Evolutionary conservation across 2,888 invertebrate species (phyloP), one percentile per base, ranked within the genome.

Genomic region (Spodoptera exigua): DNA sequence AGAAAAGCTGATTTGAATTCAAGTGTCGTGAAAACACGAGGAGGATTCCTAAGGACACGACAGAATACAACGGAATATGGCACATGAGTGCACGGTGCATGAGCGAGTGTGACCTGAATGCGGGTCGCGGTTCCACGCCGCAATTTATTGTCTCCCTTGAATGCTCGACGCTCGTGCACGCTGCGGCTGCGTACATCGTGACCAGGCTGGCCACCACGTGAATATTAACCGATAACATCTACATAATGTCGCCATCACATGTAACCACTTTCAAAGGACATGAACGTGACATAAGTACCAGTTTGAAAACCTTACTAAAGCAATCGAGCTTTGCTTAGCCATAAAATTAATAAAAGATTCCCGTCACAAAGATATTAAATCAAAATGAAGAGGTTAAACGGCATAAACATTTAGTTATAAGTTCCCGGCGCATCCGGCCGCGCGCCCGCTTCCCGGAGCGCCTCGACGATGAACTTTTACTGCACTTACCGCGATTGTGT

Each of bases 91-190:
- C 81, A 75, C 70, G 59, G 61, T 69, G 71, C 62, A 66, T 65
- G 57, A 61, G 64, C 60, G 61, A 49, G 55, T 78, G 70, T 72
- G 67, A 89, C 87, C 89, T 80, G 85, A 84, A 89, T 89, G 88
- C 85, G 82, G 84, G 79, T 78, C 85, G 86, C 81, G 80, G 79
- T 82, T 79, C 79, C 81, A 82, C 81, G 76, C 85, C 84, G 80
- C 88, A 87, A 88, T 90, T 90, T 90, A 90, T 90, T 88, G 89
- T 90, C 88, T 88, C 84, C 76, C 81, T 72, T 69, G 73, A 72
- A 69, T 79, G 62, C 76, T 75, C 80, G 27, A 27, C 27, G 72
- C 77, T 84, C 78, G 85, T 82, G 81, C 82, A 82, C 82, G 83
- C 73, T 71, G 76, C 74, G 80, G 74, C 76, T 79, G 77, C 64